Evolutionary conservation across 2,113 vertebrate species (phyloP).

Genomic region (Dasyornis broadbenti): DNA sequence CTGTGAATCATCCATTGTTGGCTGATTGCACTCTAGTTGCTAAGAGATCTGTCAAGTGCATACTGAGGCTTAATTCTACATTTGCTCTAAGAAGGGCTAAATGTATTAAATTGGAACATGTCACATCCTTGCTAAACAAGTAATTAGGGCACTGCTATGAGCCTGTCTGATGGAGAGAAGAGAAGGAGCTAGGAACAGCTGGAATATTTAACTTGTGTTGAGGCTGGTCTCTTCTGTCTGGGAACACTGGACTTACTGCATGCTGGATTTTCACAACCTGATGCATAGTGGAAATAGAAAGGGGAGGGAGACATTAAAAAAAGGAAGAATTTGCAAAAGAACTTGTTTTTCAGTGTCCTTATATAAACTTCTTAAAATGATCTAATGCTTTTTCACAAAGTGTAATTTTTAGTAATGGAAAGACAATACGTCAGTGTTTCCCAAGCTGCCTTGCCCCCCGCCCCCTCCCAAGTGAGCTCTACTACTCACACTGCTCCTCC

Average conservation of each 20-base stretch:
- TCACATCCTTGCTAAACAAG: constrained; percentile 69
- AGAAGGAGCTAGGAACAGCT: constrained; percentile 2
- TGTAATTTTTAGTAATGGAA: constrained; percentile 63
- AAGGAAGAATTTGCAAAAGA: constrained; percentile 3
- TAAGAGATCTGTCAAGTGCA: constrained; percentile 73
- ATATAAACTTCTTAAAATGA: constrained; percentile 58
- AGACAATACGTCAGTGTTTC: constrained; percentile 60
- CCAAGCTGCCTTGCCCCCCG: background rate
- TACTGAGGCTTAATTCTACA: constrained; percentile 69
- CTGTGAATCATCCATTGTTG: constrained; percentile 78
- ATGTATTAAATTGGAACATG: constrained; percentile 65
- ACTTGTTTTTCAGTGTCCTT: constrained; percentile 49
- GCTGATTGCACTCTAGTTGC: constrained; percentile 67
- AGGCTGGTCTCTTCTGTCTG: constrained; percentile 5
- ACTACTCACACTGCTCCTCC: background rate
- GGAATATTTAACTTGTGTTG: constrained; percentile 7
- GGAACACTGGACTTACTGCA: background rate
- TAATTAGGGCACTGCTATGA: constrained; percentile 59
- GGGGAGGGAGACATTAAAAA: background rate
- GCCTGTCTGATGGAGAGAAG: constrained; percentile 25
- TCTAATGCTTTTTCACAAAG: constrained; percentile 45
- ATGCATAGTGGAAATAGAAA: constrained; percentile 44
- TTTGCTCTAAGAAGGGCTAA: constrained; percentile 61
- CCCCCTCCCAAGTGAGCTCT: constrained; percentile 26
- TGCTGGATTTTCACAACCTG: constrained; percentile 28